Evolutionary conservation across 2,113 vertebrate genomes (phyloP).

Genomic region (Scolopax mira): DNA sequence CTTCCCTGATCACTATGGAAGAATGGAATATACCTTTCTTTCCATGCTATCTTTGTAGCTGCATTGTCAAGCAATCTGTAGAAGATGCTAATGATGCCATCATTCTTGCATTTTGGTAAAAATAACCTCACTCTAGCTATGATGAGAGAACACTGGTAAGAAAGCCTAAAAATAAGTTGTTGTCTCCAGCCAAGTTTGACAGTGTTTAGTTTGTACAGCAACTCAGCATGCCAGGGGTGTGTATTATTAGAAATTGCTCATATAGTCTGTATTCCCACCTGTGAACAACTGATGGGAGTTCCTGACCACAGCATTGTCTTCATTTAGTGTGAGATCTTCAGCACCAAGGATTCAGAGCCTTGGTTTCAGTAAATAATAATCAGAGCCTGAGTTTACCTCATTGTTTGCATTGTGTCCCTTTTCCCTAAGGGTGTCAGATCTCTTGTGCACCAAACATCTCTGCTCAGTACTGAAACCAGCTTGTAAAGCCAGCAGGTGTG

Average conservation of each 20-base stretch:
- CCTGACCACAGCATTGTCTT: not conserved
- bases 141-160: not conserved
- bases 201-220: not conserved
- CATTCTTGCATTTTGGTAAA: not conserved
- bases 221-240: not conserved
- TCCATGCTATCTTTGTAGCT: not conserved
- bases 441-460: not conserved
- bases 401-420: fast-evolving
- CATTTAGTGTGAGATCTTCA: not conserved
- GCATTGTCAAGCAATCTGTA: not conserved
- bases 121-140: not conserved
- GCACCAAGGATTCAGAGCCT: not conserved
- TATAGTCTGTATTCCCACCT: not conserved
- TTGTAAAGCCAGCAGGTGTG: fast-evolving
- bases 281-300: not conserved
- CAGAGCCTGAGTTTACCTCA: not conserved
- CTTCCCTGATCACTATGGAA: not conserved
- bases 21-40: not conserved
- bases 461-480: not conserved
- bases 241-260: not conserved
- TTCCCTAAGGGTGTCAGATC: not conserved
- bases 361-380: conserved; percentile 45
- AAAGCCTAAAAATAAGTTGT: not conserved
- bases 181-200: not conserved
- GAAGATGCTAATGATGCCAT: not conserved